Evolutionary conservation across 2,888 invertebrate species (phyloP).

Genomic region (Parnassius apollo): DNA sequence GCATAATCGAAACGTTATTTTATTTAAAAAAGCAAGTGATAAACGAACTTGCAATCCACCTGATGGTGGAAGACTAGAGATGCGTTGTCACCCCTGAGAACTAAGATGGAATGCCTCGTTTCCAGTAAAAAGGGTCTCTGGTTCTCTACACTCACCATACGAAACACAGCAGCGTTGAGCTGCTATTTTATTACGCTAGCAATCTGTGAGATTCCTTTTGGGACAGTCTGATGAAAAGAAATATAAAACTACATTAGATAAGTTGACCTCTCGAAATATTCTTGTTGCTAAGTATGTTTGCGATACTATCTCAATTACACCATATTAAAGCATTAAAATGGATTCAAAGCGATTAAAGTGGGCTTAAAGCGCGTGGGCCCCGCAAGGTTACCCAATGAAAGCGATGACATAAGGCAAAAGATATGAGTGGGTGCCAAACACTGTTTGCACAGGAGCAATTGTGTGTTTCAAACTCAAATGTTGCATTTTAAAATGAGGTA

Average conservation of each 20-base stretch:
- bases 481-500: conserved; percentile 1
- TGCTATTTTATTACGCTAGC: too few relatives aligned
- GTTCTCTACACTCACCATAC: too few relatives aligned
- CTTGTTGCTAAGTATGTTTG: conserved; percentile 8
- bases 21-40: too few relatives aligned
- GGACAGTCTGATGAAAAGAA: too few relatives aligned
- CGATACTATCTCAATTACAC: conserved; percentile 19
- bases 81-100: too few relatives aligned
- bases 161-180: too few relatives aligned
- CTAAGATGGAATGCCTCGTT: too few relatives aligned
- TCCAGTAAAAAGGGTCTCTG: too few relatives aligned
- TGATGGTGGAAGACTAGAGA: too few relatives aligned
- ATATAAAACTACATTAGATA: background rate
- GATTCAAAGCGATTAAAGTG: background rate
- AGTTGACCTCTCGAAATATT: background rate
- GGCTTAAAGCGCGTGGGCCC: conserved; percentile 19
- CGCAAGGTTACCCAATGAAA: conserved; percentile 25
- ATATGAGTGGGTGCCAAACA: conserved; percentile 22
- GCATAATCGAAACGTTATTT: too few relatives aligned
- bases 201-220: too few relatives aligned
- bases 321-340: conserved; percentile 16
- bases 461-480: conserved; percentile 17
- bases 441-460: conserved; percentile 4
- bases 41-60: too few relatives aligned
- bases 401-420: conserved; percentile 26